Evolutionary conservation across 2,888 invertebrate species (phyloP), one percentile per base, ranked within the genome.

Genomic region (Coremacera marginata): DNA sequence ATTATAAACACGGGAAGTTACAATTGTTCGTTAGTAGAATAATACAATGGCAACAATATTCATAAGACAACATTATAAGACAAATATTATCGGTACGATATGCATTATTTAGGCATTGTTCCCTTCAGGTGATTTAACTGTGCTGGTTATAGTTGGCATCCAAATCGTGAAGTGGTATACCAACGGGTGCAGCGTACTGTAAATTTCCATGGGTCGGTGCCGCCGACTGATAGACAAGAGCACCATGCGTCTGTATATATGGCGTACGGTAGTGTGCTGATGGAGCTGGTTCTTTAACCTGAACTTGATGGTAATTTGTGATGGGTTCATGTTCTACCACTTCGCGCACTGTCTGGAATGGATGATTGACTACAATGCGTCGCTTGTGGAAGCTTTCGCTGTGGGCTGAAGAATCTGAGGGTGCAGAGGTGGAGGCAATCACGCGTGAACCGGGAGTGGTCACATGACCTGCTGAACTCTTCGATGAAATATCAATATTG

Each of bases 321-420:
- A 91, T 91, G 49, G 92, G 92, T 84, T 92, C 91, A 65, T 91
- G 90, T 63, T 92, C 91, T 79, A 92, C 91, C 34, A 91, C 90
- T 84, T 92, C 91, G 82, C 92, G 91, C 22, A 92, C 89, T 2
- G 92, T 92, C 85, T 92, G 92, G 80, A 92, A 91, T 19, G 92
- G 92, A 77, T 92, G 90, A 81, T 91, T 91, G 60, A 92, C 91
- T n/a, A 92, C 92, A 79, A 92, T 91, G 79, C 92, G 90, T 51
- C 92, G 90, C 51, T 92, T 92, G 80, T 92, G 91, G 71, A 92
- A 91, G 75, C 91, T 91, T 86, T 92, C 92, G 70, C 91, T 91
- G 65, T 90, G 88, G 70, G 91, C 89, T 27, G 90, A 88, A 0
- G 89, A 88, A 83, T 90, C 88, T 3, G 89, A 89, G 25, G 92